Conservation (phyloP, 1,140 invertebrate species). For the Megathymus violae region DNA sequence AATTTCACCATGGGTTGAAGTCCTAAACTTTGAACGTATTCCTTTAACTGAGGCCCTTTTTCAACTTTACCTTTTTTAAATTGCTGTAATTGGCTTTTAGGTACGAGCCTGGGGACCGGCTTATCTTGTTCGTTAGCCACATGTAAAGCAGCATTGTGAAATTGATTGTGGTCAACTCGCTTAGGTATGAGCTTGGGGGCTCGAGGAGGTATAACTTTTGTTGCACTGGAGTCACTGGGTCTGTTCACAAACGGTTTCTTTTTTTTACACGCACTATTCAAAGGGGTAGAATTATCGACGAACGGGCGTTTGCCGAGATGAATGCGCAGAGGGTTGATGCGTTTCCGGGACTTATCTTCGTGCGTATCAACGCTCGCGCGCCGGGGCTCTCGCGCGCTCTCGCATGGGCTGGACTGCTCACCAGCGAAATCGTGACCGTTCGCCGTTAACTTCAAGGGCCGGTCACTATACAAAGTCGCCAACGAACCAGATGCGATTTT, state of each 20-base stretch:
- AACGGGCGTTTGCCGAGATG: conserved; percentile 75
- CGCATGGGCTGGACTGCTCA: conserved; percentile 58
- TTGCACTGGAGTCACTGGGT: conserved; percentile 59
- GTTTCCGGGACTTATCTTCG: conserved; percentile 67
- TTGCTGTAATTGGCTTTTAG: conserved; percentile 74
- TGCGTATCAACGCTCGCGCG: conserved; percentile 51
- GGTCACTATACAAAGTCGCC: conserved; percentile 64
- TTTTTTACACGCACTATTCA: conserved; percentile 64
- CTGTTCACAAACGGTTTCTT: conserved; percentile 59
- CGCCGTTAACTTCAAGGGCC: conserved; percentile 61
- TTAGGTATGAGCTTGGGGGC: conserved; percentile 73
- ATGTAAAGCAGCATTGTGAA: conserved; percentile 64
- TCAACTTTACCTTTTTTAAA: conserved; percentile 75
- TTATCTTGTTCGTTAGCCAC: conserved; percentile 68
- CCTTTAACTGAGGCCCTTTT: conserved; percentile 71
- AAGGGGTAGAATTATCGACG: conserved; percentile 66
- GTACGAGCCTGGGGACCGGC: conserved; percentile 75
- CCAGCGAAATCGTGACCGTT: conserved; percentile 72
- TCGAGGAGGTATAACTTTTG: conserved; percentile 54
- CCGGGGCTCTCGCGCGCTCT: conserved; percentile 51
- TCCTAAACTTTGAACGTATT: conserved; percentile 90
- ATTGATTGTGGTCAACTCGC: conserved; percentile 60
- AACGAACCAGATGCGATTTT: conserved; percentile 60
- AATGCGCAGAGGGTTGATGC: conserved; percentile 75
- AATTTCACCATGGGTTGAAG: conserved; percentile 86